These are phyloP conservation scores for Argentina silus DNA, from an alignment of 2,797 vertebrate genomes.

Conservation along the genomic window DNA sequence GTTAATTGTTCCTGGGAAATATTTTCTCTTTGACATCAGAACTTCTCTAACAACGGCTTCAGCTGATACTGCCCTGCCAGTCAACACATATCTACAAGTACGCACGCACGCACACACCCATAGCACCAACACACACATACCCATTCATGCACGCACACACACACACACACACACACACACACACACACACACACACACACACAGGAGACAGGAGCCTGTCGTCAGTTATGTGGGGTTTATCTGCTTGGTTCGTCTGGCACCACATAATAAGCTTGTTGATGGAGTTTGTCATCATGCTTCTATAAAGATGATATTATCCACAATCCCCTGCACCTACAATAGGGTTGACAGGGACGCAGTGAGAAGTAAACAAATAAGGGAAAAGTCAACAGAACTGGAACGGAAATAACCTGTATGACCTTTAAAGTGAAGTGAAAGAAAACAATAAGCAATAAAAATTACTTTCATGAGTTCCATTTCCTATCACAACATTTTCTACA, in stretches of 20 bases:
- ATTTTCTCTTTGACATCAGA: too few species aligned
- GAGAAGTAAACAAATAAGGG: not conserved
- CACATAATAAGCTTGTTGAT: constrained; percentile 60
- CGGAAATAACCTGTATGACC: too few species aligned
- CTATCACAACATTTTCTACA: too few species aligned
- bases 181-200: not conserved
- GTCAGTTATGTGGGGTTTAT: constrained; percentile 41
- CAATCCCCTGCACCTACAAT: constrained; percentile 7
- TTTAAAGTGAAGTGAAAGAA: too few species aligned
- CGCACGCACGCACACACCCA: not conserved
- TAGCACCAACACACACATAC: not conserved
- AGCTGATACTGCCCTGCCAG: not conserved
- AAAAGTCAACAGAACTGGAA: too few species aligned
- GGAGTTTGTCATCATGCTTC: constrained; percentile 60
- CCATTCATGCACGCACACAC: not conserved
- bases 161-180: constrained; percentile 9
- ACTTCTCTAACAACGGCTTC: too few species aligned
- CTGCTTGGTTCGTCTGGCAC: constrained; percentile 55
- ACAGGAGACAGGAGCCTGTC: constrained; percentile 1
- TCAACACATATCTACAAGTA: not conserved
- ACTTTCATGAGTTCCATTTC: too few species aligned
- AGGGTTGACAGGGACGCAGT: not conserved
- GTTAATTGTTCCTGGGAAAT: too few species aligned
- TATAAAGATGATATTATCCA: constrained; percentile 41
- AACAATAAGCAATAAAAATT: too few species aligned